phyloP scores from a whole-genome alignment of 2,797 vertebrate species.

The Hypotaenidia philippensis region DNA sequence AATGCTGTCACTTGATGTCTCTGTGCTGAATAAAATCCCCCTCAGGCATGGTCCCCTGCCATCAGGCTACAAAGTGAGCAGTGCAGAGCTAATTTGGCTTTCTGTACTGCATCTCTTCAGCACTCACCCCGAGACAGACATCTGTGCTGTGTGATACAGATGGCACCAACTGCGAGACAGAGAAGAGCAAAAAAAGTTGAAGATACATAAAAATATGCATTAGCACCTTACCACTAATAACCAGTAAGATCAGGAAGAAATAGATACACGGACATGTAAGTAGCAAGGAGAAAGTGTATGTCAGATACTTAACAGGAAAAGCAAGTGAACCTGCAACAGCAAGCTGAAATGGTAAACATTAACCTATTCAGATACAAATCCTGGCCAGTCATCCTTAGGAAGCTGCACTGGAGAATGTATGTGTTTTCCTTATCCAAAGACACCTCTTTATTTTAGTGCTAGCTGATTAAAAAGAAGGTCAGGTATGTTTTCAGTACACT shows the following conservation, averaged over 20 bases:
- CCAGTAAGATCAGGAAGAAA: background rate
- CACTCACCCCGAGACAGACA: background rate
- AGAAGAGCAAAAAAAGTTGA: background rate
- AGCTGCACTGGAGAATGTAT: background rate
- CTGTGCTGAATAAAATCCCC: background rate
- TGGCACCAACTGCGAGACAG: background rate
- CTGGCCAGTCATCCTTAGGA: background rate
- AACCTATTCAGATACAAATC: background rate
- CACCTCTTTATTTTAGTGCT: background rate
- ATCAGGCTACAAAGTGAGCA: background rate
- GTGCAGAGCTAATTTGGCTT: background rate
- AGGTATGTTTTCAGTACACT: background rate
- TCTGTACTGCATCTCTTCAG: background rate
- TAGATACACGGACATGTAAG: background rate
- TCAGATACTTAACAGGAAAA: background rate
- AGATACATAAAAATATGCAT: background rate
- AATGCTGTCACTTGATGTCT: background rate
- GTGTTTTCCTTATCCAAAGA: background rate
- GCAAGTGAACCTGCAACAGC: background rate
- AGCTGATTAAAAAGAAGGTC: background rate
- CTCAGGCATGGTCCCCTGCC: background rate
- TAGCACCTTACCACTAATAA: background rate
- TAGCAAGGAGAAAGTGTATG: background rate
- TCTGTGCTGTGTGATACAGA: background rate
- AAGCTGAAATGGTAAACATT: background rate